phyloP scores from a whole-genome alignment of 2,113 vertebrate genomes.

The Pao palembangensis region DNA sequence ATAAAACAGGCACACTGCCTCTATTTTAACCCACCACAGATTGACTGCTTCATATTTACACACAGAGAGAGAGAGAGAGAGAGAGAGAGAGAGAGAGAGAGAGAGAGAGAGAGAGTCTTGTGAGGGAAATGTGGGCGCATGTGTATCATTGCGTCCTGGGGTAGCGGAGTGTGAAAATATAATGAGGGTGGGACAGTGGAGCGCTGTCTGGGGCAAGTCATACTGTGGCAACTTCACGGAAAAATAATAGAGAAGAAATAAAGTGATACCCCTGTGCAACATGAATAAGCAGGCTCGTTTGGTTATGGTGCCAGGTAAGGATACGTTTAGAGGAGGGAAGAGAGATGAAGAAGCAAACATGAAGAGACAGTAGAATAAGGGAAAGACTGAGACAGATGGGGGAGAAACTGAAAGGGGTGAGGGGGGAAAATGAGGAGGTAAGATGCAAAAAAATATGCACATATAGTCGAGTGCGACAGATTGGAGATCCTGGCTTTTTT shows the following conservation, averaged over 20 bases:
- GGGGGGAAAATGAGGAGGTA: background rate
- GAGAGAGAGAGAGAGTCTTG: constrained; percentile 4
- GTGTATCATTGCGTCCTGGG: constrained; percentile 32
- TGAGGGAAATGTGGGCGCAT: constrained; percentile 18
- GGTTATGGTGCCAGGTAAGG: constrained; percentile 45
- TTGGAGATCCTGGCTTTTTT: constrained; percentile 16
- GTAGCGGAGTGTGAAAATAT: constrained; percentile 71
- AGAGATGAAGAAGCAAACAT: background rate
- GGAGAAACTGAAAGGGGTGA: background rate
- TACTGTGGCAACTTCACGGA: constrained; percentile 51
- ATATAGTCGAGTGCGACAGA: background rate
- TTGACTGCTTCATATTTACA: constrained; percentile 22
- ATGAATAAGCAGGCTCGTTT: constrained; percentile 57
- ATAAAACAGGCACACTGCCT: constrained; percentile 8
- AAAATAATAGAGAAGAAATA: constrained; percentile 57
- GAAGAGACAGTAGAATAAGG: constrained; percentile 15
- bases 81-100: background rate
- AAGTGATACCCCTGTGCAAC: constrained; percentile 56
- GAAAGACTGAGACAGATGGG: background rate
- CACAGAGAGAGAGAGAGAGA: background rate
- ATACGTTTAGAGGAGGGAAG: constrained; percentile 25
- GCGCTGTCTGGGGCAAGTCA: constrained; percentile 63
- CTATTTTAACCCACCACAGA: constrained; percentile 20
- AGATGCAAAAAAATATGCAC: background rate
- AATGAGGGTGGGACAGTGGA: constrained; percentile 66